Conservation (phyloP, 1,140 invertebrate species). For the Bombus pyrosoma region DNA sequence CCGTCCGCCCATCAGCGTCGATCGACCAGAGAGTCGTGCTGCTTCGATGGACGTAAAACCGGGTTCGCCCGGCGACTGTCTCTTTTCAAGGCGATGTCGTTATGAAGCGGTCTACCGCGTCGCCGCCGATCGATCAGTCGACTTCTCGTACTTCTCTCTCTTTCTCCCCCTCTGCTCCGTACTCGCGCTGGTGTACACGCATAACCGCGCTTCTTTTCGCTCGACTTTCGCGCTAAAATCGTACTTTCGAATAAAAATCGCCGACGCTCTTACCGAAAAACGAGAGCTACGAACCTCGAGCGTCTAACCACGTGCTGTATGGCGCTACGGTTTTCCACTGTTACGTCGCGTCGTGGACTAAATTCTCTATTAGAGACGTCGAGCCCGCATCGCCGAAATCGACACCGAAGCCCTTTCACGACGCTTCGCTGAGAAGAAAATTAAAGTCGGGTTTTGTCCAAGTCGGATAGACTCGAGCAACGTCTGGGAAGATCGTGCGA, state of each 20-base stretch:
- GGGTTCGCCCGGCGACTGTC: slow-evolving; percentile 35
- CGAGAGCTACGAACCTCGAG: neutral
- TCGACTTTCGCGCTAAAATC: neutral
- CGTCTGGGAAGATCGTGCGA: neutral
- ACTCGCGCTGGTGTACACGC: neutral
- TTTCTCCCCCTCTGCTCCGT: neutral
- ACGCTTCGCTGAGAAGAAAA: neutral
- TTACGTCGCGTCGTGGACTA: too few species aligned
- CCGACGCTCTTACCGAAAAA: neutral
- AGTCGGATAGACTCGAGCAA: neutral
- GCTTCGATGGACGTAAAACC: slow-evolving; percentile 42
- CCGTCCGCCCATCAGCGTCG: slow-evolving; percentile 23
- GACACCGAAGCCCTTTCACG: neutral
- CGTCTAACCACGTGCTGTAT: neutral
- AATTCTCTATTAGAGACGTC: neutral
- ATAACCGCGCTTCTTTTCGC: neutral
- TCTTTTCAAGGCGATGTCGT: slow-evolving; percentile 42
- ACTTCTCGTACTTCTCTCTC: slow-evolving; percentile 17
- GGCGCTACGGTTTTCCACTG: neutral
- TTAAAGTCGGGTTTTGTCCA: neutral
- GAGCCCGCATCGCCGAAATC: neutral
- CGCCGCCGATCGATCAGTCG: slow-evolving; percentile 57
- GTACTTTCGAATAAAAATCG: neutral
- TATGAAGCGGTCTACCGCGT: slow-evolving; percentile 30
- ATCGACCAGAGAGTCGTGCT: slow-evolving; percentile 55